phyloP scores from a whole-genome alignment of 2,888 invertebrate genomes.

The Cyrtodaria siliqua region DNA sequence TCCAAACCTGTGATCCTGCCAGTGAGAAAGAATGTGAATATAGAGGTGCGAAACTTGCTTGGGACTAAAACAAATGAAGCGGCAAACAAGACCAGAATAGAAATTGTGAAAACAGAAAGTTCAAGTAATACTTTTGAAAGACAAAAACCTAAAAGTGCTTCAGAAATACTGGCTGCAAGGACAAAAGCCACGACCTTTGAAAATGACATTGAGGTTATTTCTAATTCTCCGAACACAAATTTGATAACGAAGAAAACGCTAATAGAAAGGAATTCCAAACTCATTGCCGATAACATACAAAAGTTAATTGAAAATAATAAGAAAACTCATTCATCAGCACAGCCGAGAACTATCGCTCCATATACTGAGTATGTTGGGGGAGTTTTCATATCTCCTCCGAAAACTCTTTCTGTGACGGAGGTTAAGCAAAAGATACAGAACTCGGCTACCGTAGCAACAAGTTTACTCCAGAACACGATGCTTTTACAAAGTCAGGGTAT shows the following conservation, averaged over 20 bases:
- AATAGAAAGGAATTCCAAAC: constrained; percentile 20
- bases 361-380: constrained; percentile 48
- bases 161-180: constrained; percentile 16
- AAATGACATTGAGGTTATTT: no score
- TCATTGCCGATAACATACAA: constrained; percentile 18
- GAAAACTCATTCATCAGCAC: no score
- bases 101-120: neutral
- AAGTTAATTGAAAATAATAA: no score
- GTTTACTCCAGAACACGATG: constrained; percentile 30
- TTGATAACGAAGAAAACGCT: neutral
- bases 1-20: no score
- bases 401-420: neutral
- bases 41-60: no score
- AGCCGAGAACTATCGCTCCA: neutral
- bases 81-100: no score
- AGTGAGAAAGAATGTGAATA: no score
- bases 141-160: constrained; percentile 13
- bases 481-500: constrained; percentile 1
- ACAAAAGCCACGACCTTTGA: no score
- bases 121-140: neutral
- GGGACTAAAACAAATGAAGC: no score
- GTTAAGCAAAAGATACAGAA: constrained; percentile 22
- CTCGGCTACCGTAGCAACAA: constrained; percentile 33
- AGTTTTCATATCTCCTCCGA: constrained; percentile 24
- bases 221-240: no score